Conservation (phyloP, 1,140 invertebrate genomes). For the Monomorium pharaonis region DNA sequence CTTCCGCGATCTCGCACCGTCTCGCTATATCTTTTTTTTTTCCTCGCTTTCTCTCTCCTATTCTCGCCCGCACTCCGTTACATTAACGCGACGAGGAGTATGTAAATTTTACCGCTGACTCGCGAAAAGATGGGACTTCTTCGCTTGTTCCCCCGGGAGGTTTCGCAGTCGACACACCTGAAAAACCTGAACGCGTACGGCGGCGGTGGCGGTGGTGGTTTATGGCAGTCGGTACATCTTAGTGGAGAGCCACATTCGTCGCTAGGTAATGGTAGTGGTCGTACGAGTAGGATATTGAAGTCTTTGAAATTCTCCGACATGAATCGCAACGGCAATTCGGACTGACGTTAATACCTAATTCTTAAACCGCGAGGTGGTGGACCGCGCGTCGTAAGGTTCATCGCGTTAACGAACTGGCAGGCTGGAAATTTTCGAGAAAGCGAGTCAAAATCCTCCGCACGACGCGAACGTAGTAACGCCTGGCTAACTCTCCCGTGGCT, state of each 20-base stretch:
- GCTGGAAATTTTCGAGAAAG: neutral
- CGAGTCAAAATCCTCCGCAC: neutral
- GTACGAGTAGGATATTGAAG: conserved; percentile 1
- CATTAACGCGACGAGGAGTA: conserved; percentile 46
- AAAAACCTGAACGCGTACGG: conserved; percentile 47
- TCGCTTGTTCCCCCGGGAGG: conserved; percentile 47
- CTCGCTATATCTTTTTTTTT: neutral
- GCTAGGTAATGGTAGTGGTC: neutral
- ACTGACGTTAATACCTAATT: conserved; percentile 8
- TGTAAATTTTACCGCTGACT: conserved; percentile 62
- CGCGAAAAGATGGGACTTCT: conserved; percentile 51
- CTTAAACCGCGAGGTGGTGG: neutral
- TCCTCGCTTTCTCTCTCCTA: neutral
- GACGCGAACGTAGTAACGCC: too few relatives aligned
- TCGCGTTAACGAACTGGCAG: neutral
- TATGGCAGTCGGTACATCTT: conserved; percentile 57
- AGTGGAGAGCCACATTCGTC: conserved; percentile 3
- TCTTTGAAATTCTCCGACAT: neutral
- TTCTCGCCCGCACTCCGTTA: neutral
- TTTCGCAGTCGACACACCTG: neutral
- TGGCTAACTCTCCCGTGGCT: neutral
- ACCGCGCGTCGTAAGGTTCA: neutral
- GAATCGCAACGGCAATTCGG: neutral
- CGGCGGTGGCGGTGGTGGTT: conserved; percentile 8
- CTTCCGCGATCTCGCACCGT: neutral